A percentile compares a stretch with the other conserved stretches of the same genome.
Conservation (phyloP, 2,888 invertebrate species). For the Hyles lineata region DNA sequence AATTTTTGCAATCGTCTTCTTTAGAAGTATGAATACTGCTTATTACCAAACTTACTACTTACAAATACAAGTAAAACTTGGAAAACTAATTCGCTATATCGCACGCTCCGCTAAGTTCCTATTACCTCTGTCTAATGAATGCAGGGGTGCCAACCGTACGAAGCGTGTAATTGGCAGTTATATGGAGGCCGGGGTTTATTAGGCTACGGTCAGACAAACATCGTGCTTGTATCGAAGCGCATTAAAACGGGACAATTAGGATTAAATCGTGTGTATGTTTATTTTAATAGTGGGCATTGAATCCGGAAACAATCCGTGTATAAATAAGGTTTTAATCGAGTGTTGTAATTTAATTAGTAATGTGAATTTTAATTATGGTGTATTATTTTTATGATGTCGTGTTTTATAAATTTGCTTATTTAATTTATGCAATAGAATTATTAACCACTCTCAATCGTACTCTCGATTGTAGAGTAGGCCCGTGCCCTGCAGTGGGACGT, state of each 20-base stretch:
- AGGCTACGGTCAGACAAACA: slow-evolving; percentile 47
- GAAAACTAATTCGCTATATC: slow-evolving; percentile 43
- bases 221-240: slow-evolving; percentile 47
- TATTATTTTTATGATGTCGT: too few species aligned
- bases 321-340: background rate
- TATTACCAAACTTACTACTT: background rate
- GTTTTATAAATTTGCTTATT: too few species aligned
- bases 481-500: too few species aligned
- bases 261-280: slow-evolving; percentile 41
- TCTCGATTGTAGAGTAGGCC: too few species aligned
- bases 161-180: slow-evolving; percentile 62
- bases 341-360: background rate
- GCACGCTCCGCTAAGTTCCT: slow-evolving; percentile 46
- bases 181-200: slow-evolving; percentile 52
- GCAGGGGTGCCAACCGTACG: slow-evolving; percentile 69
- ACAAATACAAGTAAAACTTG: background rate
- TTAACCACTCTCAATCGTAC: too few species aligned
- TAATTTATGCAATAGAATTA: too few species aligned
- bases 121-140: slow-evolving; percentile 45
- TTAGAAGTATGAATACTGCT: background rate
- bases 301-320: background rate
- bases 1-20: too few species aligned
- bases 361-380: background rate
- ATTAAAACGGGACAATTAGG: slow-evolving; percentile 42
- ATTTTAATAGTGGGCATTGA: background rate